phyloP scores from a whole-genome alignment of 2,113 vertebrate genomes.

The Psophia crepitans region DNA sequence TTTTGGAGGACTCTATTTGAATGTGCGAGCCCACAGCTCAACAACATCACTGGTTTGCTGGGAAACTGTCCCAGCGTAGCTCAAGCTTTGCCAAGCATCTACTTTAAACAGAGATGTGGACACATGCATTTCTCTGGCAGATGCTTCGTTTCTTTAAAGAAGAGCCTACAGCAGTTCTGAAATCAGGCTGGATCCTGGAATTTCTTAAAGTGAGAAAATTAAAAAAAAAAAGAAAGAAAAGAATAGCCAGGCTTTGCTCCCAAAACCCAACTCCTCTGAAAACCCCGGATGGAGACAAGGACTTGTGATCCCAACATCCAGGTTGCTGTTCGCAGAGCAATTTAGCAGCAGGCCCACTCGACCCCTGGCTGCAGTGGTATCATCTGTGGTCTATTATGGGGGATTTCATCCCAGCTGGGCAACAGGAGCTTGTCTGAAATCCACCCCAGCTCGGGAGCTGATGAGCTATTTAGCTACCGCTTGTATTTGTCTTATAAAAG shows the following conservation, averaged over 20 bases:
- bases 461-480: slow-evolving; percentile 23
- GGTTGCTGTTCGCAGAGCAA: not conserved
- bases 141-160: not conserved
- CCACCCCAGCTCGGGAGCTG: not conserved
- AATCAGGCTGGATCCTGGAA: not conserved
- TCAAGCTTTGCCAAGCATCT: not conserved
- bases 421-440: slow-evolving; percentile 12
- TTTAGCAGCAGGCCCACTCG: not conserved
- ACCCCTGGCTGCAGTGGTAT: not conserved
- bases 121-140: not conserved
- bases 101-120: not conserved
- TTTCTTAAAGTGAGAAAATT: not conserved
- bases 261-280: not conserved
- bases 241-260: not conserved
- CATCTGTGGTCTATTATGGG: not conserved
- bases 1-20: not conserved
- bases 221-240: not conserved
- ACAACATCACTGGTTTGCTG: not conserved
- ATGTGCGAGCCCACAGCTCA: accelerated
- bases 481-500: slow-evolving; percentile 23
- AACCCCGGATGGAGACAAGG: not conserved
- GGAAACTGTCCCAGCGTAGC: not conserved
- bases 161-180: not conserved
- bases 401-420: slow-evolving; percentile 43
- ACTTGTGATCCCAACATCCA: not conserved